These are phyloP conservation scores for Vesta saturnalis DNA, from an alignment of 2,888 invertebrate genomes.

Conservation along the genomic window DNA sequence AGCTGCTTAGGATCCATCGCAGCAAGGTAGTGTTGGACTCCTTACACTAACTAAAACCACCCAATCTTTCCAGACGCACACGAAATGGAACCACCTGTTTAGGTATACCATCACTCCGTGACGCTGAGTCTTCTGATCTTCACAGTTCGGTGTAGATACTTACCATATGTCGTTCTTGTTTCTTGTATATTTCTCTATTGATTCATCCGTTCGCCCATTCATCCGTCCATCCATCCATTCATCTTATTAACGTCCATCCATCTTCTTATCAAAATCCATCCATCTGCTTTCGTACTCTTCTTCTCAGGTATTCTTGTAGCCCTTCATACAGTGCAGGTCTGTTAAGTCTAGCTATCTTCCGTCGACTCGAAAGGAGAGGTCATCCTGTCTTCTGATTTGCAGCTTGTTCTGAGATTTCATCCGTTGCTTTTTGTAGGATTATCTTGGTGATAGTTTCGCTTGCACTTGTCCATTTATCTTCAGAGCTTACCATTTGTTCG, in stretches of 20 bases:
- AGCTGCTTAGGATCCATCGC: neutral
- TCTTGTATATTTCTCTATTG: neutral
- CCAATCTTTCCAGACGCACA: neutral
- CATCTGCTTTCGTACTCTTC: too few species aligned
- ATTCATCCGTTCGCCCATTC: too few species aligned
- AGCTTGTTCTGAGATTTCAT: neutral
- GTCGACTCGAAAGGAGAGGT: neutral
- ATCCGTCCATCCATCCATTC: too few species aligned
- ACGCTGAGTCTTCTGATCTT: too few species aligned
- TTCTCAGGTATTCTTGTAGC: too few species aligned
- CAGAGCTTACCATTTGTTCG: neutral
- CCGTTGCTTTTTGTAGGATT: neutral
- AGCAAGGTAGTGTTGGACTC: constrained; percentile 4
- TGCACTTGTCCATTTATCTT: too few species aligned
- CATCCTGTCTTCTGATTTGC: neutral
- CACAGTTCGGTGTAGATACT: too few species aligned
- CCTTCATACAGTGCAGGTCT: too few species aligned
- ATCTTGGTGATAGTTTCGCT: too few species aligned
- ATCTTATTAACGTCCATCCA: too few species aligned
- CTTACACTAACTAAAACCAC: neutral
- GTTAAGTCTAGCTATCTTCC: too few species aligned
- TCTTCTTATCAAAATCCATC: neutral
- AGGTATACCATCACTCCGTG: neutral
- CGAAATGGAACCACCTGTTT: neutral
- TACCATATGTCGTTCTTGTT: too few species aligned